Evolutionary conservation across 2,113 vertebrate species (phyloP).

Genomic region (Notarius lentiginosus): DNA sequence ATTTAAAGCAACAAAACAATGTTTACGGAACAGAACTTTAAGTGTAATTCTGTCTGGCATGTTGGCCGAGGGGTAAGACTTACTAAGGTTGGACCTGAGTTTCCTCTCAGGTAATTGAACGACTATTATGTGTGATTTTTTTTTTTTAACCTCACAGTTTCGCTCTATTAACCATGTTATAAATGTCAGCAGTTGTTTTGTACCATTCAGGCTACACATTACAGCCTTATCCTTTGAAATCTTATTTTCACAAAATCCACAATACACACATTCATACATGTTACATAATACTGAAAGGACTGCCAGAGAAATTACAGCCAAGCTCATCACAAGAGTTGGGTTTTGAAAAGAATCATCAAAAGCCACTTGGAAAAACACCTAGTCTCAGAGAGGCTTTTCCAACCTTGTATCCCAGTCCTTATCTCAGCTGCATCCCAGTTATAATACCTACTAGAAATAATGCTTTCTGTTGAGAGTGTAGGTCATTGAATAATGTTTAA

Average conservation of each 20-base stretch:
- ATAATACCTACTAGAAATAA: neutral
- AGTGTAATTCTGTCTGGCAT: constrained; percentile 26
- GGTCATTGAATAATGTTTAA: neutral
- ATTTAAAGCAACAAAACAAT: constrained; percentile 36
- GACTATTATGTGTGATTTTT: neutral
- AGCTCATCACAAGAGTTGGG: constrained; percentile 56
- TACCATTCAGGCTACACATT: constrained; percentile 52
- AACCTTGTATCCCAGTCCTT: constrained; percentile 58
- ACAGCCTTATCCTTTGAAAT: constrained; percentile 54
- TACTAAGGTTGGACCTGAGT: neutral
- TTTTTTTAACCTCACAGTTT: neutral
- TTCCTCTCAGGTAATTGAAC: too few species aligned
- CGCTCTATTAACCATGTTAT: constrained; percentile 7
- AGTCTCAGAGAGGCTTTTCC: constrained; percentile 52
- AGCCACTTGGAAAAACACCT: constrained; percentile 57
- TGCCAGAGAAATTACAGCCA: constrained; percentile 61
- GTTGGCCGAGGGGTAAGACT: neutral
- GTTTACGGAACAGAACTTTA: constrained; percentile 38
- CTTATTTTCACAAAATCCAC: constrained; percentile 55
- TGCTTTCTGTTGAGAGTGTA: neutral
- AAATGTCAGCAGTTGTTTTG: constrained; percentile 48
- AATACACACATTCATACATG: constrained; percentile 55
- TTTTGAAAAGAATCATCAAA: constrained; percentile 53
- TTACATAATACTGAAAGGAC: constrained; percentile 65
- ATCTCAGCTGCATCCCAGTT: neutral